phyloP scores from a whole-genome alignment of 2,888 invertebrate species.

The Spatulosminthurus flaviceps region DNA sequence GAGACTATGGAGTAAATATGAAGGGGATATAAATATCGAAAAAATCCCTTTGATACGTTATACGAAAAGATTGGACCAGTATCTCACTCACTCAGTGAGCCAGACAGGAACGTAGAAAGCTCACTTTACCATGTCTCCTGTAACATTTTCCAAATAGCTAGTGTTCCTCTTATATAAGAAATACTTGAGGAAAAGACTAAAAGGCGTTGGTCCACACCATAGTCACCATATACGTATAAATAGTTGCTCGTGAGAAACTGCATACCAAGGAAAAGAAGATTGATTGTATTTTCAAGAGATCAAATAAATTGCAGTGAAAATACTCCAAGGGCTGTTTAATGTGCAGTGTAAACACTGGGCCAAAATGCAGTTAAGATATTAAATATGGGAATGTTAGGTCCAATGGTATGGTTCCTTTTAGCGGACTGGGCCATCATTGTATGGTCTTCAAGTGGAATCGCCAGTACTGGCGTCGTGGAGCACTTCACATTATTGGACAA shows the following conservation, averaged over 20 bases:
- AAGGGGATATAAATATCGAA: background rate
- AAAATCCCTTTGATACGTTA: too few relatives aligned
- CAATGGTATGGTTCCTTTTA: background rate
- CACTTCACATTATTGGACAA: background rate
- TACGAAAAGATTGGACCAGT: too few relatives aligned
- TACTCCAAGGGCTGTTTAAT: background rate
- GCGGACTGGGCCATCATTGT: background rate
- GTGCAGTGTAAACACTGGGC: background rate
- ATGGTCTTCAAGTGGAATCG: background rate
- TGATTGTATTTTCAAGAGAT: too few relatives aligned
- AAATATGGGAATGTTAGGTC: background rate
- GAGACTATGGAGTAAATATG: background rate
- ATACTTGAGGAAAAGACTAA: too few relatives aligned
- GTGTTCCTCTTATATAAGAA: too few relatives aligned
- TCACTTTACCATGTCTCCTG: slow-evolving; percentile 1
- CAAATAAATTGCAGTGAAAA: background rate
- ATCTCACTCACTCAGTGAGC: background rate
- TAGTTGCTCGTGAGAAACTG: too few relatives aligned
- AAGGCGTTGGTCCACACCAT: too few relatives aligned
- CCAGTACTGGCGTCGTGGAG: background rate
- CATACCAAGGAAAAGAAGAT: too few relatives aligned
- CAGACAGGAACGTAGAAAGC: background rate
- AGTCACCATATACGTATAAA: too few relatives aligned
- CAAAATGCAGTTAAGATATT: slow-evolving; percentile 6
- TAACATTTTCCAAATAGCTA: too few relatives aligned